These are phyloP conservation scores for Ophraella communa DNA, from an alignment of 2,888 invertebrate species.

Conservation along the genomic window DNA sequence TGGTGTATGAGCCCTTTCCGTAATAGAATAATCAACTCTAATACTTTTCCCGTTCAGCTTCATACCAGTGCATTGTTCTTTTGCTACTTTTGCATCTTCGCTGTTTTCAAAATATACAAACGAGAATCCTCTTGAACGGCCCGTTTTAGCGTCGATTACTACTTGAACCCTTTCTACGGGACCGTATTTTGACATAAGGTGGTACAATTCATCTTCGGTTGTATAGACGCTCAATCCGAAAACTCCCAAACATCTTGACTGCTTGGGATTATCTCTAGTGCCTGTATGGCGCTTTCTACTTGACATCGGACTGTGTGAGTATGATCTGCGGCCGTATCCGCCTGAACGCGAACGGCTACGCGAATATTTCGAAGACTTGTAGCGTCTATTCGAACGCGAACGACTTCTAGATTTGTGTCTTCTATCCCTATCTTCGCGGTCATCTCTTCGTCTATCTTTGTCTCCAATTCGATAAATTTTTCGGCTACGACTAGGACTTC, in stretches of 20 bases:
- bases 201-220: conserved; percentile 88
- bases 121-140: conserved; percentile 93
- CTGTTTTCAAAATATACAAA: conserved; percentile 92
- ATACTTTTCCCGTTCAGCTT: conserved; percentile 93
- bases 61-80: conserved; percentile 92
- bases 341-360: conserved; percentile 68
- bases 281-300: conserved; percentile 79
- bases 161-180: conserved; percentile 92
- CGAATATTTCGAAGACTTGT: conserved; percentile 67
- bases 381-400: conserved; percentile 65
- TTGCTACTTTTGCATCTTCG: conserved; percentile 91
- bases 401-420: conserved; percentile 66
- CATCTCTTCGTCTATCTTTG: conserved; percentile 58
- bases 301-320: conserved; percentile 84
- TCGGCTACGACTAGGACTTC: conserved; percentile 57
- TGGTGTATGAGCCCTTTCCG: conserved; percentile 94
- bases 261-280: conserved; percentile 85
- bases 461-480: conserved; percentile 59
- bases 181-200: conserved; percentile 92
- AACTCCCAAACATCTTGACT: conserved; percentile 89
- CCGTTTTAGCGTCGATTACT: conserved; percentile 96
- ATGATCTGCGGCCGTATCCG: conserved; percentile 64
- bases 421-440: conserved; percentile 58
- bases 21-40: conserved; percentile 95
- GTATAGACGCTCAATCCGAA: conserved; percentile 95